Base-by-base conservation (phyloP, 2,888 invertebrate genomes). In the Hecatera dysodea region DNA sequence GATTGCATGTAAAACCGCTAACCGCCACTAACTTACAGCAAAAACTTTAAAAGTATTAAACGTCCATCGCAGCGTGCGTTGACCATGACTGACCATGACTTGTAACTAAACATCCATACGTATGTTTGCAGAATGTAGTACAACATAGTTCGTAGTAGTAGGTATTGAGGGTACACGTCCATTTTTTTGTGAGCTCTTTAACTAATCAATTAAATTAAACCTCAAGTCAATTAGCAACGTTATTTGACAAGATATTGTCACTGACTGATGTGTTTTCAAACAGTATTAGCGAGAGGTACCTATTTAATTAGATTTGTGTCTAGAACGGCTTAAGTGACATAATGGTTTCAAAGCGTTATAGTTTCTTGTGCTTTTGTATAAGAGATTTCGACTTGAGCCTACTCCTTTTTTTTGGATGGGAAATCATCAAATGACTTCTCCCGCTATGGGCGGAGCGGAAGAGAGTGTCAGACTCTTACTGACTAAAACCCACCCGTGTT, bases 81-180 rank as follows among this genome's bases (percentile, higher is more conserved):
- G 92, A 93, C 93, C 94, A 90, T 91, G 92, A 91, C 88, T 91
- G 89, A 72, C 90, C 89, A 85, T 91, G 92, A 91, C 90, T 92
- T 89, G 83, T 85, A 86, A 81, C 87, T 83, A 86, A 83, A 86
- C 86, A 69, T 64, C 63, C 39, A 44, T 74, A 48, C 56, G 29
- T 64, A 50, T 68, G 82, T 59, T 15, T 50, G 88, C 87, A 83
- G 88, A 89, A 88, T 87, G 80, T 86, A 88, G 57, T 81, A 81
- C 82, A 85, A 83, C 84, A 74, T 60, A 59, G 68, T 82, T 76
- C 27, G 27, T 48, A 33, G 75, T 70, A 84, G 79, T 33, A 22
- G 19, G 44, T 86, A 88, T 86, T 85, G 87, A 88, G 84, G 87
- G 86, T 61, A 64, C 52, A 57, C 67, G 69, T 67, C 66, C 50